Evolutionary conservation across 2,888 invertebrate species (phyloP).

Genomic region (Neuroscelio doddi): DNA sequence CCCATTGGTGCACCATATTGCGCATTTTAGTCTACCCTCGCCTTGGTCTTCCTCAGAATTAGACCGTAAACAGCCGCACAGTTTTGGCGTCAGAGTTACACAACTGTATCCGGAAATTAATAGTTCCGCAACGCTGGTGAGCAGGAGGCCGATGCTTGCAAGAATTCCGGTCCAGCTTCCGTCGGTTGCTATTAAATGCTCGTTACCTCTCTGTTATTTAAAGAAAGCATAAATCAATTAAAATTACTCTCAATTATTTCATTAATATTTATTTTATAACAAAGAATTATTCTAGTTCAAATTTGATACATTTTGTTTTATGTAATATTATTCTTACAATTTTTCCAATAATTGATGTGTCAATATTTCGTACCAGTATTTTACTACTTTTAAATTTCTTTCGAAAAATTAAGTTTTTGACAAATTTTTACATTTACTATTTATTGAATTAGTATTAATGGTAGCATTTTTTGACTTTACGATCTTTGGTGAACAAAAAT

Average conservation of each 20-base stretch:
- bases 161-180: slow-evolving; percentile 77
- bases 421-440: too few relatives aligned
- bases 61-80: slow-evolving; percentile 64
- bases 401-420: too few relatives aligned
- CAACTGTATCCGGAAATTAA: slow-evolving; percentile 67
- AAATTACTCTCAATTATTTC: neutral
- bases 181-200: slow-evolving; percentile 68
- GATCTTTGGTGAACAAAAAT: too few relatives aligned
- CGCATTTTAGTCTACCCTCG: too few relatives aligned
- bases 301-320: too few relatives aligned
- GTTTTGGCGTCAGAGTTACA: slow-evolving; percentile 65
- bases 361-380: too few relatives aligned
- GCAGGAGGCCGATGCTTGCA: slow-evolving; percentile 77
- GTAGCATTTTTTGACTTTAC: too few relatives aligned
- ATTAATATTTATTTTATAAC: slow-evolving; percentile 4
- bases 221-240: neutral
- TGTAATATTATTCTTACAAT: too few relatives aligned
- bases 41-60: slow-evolving; percentile 46
- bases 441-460: too few relatives aligned
- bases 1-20: too few relatives aligned
- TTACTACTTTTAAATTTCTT: too few relatives aligned
- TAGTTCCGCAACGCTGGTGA: slow-evolving; percentile 75
- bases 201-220: slow-evolving; percentile 58
- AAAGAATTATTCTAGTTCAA: slow-evolving; percentile 5
- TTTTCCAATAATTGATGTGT: too few relatives aligned